A percentile compares a stretch with the other conserved stretches of the same genome.
phyloP scores from a whole-genome alignment of 2,888 invertebrate genomes.

The Folsomia candida region DNA sequence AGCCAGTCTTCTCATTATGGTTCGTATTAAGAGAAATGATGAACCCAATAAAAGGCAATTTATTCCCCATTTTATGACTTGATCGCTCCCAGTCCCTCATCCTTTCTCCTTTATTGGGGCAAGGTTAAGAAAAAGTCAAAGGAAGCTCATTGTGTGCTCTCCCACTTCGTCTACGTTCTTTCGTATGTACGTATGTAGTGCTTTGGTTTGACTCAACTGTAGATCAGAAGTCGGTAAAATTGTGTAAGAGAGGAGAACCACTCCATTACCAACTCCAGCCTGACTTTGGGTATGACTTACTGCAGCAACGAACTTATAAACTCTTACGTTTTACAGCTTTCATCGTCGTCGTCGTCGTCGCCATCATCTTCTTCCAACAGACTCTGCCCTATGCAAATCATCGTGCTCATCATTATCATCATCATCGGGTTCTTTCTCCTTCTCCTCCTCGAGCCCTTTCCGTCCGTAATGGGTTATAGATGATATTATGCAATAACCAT shows the following conservation, averaged over 20 bases:
- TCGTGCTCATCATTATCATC: constrained; percentile 6
- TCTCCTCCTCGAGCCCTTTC: not conserved
- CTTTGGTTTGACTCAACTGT: not conserved
- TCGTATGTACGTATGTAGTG: no score
- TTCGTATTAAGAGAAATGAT: constrained; percentile 27
- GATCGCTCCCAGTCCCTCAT: constrained; percentile 25
- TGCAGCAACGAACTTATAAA: no score
- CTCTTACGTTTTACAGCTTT: no score
- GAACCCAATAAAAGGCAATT: constrained; percentile 37
- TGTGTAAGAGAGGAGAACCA: not conserved
- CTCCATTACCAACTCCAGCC: not conserved
- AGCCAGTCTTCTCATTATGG: not conserved
- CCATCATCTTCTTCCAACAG: no score
- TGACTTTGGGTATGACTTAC: no score
- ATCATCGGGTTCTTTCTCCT: constrained; percentile 1
- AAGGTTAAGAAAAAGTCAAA: no score
- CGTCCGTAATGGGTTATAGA: no score
- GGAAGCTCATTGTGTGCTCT: no score
- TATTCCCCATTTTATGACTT: constrained; percentile 39
- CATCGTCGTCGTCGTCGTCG: no score
- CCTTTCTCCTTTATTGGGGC: constrained; percentile 9
- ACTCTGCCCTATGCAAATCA: not conserved
- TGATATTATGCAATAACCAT: no score
- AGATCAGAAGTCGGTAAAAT: not conserved
- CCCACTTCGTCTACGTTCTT: not conserved